These are phyloP conservation scores for Vollenhovia emeryi DNA, from an alignment of 1,140 invertebrate species.

Conservation along the genomic window DNA sequence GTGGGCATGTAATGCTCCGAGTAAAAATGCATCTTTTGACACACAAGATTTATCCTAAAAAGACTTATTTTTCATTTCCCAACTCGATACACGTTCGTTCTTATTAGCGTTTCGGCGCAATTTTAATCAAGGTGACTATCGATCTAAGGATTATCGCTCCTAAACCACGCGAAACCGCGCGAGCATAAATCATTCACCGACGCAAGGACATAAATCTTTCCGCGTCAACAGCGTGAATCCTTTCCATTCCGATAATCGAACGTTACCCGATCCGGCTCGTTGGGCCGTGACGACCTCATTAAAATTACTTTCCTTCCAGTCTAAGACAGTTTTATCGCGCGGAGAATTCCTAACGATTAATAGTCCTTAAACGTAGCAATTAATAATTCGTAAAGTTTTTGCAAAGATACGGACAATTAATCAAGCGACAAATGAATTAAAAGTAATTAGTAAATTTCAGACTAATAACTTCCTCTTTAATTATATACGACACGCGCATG, in stretches of 20 bases:
- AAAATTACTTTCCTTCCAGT: conserved; percentile 44
- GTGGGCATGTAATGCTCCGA: not conserved
- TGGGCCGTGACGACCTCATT: conserved; percentile 50
- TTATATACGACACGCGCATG: not conserved
- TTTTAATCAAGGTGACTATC: conserved; percentile 50
- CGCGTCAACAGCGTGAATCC: conserved; percentile 44
- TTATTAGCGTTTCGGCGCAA: not conserved
- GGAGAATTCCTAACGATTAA: conserved; percentile 39
- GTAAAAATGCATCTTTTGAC: not conserved
- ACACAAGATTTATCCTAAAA: not conserved
- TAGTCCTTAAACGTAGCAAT: conserved; percentile 12
- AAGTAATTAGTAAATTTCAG: conserved; percentile 4
- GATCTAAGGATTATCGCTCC: conserved; percentile 33
- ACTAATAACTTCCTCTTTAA: conserved; percentile 3
- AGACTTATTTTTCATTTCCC: not conserved
- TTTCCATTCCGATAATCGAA: conserved; percentile 49
- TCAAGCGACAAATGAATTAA: conserved; percentile 7
- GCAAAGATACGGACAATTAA: not conserved
- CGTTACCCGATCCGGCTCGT: conserved; percentile 16
- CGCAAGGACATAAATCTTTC: conserved; percentile 38
- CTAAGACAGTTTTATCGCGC: conserved; percentile 41
- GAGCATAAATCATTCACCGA: conserved; percentile 60
- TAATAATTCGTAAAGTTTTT: conserved; percentile 9
- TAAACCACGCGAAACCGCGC: conserved; percentile 37
- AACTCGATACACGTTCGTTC: not conserved